Conservation (phyloP, 2,888 invertebrate genomes). For the Trachelus troglodyta region DNA sequence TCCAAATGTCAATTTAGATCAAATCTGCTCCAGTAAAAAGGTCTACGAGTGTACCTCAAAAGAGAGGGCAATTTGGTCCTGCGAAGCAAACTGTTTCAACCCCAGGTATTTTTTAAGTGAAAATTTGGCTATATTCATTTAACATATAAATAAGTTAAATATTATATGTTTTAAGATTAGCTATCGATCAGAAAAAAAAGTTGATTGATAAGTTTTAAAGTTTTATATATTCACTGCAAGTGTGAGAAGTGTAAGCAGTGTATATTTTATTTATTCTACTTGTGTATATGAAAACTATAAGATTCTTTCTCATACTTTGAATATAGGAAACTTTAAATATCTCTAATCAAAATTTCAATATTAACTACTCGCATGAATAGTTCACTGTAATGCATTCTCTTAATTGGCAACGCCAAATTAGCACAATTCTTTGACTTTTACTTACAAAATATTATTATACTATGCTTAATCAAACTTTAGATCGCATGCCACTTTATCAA, state of each 20-base stretch:
- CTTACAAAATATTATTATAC: background rate
- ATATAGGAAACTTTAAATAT: background rate
- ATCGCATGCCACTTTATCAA: background rate
- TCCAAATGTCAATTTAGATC: constrained; percentile 40
- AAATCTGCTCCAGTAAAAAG: constrained; percentile 60
- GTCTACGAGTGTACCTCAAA: constrained; percentile 49
- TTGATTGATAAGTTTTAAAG: no score
- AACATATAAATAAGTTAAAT: background rate
- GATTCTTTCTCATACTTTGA: no score
- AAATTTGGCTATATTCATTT: background rate
- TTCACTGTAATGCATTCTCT: background rate
- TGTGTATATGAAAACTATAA: no score
- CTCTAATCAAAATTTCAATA: background rate
- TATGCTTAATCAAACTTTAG: background rate
- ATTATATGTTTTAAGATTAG: no score
- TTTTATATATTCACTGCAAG: no score
- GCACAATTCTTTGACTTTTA: background rate
- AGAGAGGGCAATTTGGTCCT: constrained; percentile 62
- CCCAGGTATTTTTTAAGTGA: constrained; percentile 43
- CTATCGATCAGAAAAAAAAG: no score
- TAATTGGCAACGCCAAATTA: background rate
- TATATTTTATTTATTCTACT: no score
- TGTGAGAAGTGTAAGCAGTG: no score
- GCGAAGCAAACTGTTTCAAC: constrained; percentile 50
- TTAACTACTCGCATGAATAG: background rate